Evolutionary conservation across 2,888 invertebrate genomes (phyloP), one percentile per base, ranked within the genome.

Genomic region (Ceramica pisi): DNA sequence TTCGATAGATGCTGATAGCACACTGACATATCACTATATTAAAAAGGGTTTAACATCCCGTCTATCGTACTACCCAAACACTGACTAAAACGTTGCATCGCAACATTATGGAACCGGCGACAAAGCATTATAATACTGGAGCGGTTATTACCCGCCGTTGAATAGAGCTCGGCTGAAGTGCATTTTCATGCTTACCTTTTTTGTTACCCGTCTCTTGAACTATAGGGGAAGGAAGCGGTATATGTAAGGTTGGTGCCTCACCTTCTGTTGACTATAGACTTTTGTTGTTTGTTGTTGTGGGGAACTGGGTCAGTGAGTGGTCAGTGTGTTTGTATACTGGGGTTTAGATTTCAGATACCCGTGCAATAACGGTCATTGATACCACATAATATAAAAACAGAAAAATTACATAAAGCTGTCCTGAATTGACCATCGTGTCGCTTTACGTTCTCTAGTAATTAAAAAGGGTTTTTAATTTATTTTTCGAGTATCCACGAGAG

Each of bases 141-240:
- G 44, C 59, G 19, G 50, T 67, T 67, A 80, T 71, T 73, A 80
- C 80, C 41, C 59, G 12, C 31, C 46, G 73, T 31, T 61, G 71
- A 82, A 82, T 67, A 14, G 71, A 71, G 75, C 55, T 51, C 26
- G 59, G 31, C 26, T 31, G 44, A 23, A 73, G 66, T 69, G 73
- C 64, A 74, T 79, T 78, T 74, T 79, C 79, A 74, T 79, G 78
- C 59, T 63, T 53, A 46, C 62, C 21, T 66, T 68, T 68, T 73
- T 65, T 61, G 51, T 35, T 53, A 62, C 53, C 73, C 57, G 51
- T 51, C 61, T 55, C 59, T 50, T 62, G 44, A 62, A 56, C 31
- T 67, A 16, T 12, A 12, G 23, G 1, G 63, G 23, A 57, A 46
- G 73, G 67, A 73, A 78, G 71, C 38, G 21, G 21, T 44, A 9